Evolutionary conservation across 92 coral and sea anemone species (phyloP).

Genomic region (Zoanthus sansibaricus): DNA sequence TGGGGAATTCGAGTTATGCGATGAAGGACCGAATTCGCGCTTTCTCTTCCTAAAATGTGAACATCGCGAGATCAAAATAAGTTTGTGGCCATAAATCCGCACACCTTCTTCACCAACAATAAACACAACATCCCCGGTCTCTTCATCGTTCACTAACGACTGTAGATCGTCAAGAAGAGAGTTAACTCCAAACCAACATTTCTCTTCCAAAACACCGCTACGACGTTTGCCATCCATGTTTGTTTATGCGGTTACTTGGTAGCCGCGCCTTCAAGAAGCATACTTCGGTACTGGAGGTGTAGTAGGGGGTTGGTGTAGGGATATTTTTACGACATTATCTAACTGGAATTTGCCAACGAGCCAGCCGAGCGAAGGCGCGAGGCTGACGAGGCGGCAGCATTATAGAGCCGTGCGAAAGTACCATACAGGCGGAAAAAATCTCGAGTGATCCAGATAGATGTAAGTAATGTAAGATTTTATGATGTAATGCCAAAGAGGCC

Average conservation of each 20-base stretch:
- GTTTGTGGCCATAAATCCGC: conserved; percentile 78
- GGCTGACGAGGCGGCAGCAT: no score
- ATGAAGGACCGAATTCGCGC: conserved; percentile 68
- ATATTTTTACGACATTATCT: no score
- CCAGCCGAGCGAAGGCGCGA: no score
- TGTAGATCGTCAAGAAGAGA: conserved; percentile 77
- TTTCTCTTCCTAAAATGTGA: conserved; percentile 73
- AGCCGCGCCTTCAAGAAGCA: conserved; percentile 15
- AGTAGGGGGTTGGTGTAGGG: no score
- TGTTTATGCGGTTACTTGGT: conserved; percentile 17
- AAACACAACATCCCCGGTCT: conserved; percentile 86
- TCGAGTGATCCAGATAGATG: no score
- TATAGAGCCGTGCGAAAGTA: no score
- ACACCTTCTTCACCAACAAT: conserved; percentile 80
- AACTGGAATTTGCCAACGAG: no score
- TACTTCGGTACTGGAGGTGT: no score
- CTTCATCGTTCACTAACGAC: conserved; percentile 73
- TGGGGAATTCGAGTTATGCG: conserved; percentile 68
- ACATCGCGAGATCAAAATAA: conserved; percentile 79
- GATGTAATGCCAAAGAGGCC: no score
- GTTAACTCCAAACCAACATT: conserved; percentile 78
- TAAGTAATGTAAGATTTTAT: no score
- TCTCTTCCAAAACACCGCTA: conserved; percentile 35
- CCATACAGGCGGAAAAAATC: no score
- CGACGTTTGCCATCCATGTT: conserved; percentile 79